A percentile compares a stretch with the other conserved stretches of the same genome.
phyloP scores from a whole-genome alignment of 2,113 vertebrate species.

The Campylorhamphus procurvoides region DNA sequence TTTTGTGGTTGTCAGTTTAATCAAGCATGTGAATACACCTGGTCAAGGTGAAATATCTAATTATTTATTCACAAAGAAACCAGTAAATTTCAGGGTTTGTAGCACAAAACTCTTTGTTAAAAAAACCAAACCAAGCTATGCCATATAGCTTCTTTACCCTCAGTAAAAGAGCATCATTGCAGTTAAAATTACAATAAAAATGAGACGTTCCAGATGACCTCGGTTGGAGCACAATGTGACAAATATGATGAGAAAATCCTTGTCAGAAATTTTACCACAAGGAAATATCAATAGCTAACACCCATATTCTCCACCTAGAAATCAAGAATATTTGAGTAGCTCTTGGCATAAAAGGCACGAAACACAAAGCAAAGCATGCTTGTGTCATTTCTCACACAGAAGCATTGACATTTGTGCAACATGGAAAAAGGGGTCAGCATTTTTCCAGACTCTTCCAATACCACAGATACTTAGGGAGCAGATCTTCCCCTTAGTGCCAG shows the following conservation, averaged over 20 bases:
- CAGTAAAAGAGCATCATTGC: conserved; percentile 39
- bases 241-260: conserved; percentile 57
- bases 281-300: conserved; percentile 55
- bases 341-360: conserved; percentile 58
- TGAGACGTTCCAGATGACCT: conserved; percentile 58
- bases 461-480: not conserved
- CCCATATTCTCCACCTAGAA: conserved; percentile 48
- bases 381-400: conserved; percentile 42
- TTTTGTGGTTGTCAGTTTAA: not conserved
- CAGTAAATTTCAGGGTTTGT: conserved; percentile 19
- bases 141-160: conserved; percentile 65
- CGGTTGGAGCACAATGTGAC: conserved; percentile 55
- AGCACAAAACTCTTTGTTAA: conserved; percentile 46
- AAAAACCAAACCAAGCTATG: conserved; percentile 50
- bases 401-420: conserved; percentile 44
- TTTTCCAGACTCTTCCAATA: not conserved
- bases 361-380: conserved; percentile 43
- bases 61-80: conserved; percentile 52
- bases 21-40: not conserved
- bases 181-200: conserved; percentile 55
- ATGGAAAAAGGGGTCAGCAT: not conserved
- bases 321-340: conserved; percentile 16
- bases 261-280: conserved; percentile 57
- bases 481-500: not conserved
- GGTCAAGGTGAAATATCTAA: conserved; percentile 18